Evolutionary conservation across 2,888 invertebrate genomes (phyloP), one percentile per base, ranked within the genome.

Genomic region (Phlogophora meticulosa): DNA sequence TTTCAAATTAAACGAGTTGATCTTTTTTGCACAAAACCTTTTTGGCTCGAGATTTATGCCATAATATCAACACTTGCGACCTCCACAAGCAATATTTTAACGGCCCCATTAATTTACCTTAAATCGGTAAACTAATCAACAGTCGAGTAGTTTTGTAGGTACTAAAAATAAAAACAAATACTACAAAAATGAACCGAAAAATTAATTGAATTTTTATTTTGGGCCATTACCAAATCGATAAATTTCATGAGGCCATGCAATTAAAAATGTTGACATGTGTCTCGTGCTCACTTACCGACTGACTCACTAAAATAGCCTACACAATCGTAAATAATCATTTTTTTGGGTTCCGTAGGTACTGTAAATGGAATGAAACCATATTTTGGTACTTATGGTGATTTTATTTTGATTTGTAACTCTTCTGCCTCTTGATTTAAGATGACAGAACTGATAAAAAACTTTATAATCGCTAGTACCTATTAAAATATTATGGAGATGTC

Each of bases 151-250:
- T 79, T 64, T 28, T 28, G 28, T 28, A 28, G 28, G 71, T 73
- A 80, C 55, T 55, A 66, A 68, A 83, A 83, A 80, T 78, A 83
- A 82, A 84, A 85, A 87, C 86, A 85, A 88, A 86, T 76, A 85
- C 76, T 76, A 78, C 76, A 68, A 84, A 78, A 84, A 76, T 67
- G 64, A 71, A 74, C 65, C 62, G 76, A 72, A 78, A 81, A 87
- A 80, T 81, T 88, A 89, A 90, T 91, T 90, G 83, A 88, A 87
- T 87, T 89, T 90, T 88, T 87, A 83, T 85, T 88, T 85, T 74
- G 81, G 82, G 69, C 72, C 75, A 80, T 81, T 81, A 79, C 74
- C 49, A 83, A 80, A 71, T 65, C 81, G 74, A 87, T 89, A 89
- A 86, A 77, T 88, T 86, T 81, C 62, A 72, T 79, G 73, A 81